Base-by-base conservation (phyloP, 2,888 invertebrate species). In the Perizoma affinitatum region DNA sequence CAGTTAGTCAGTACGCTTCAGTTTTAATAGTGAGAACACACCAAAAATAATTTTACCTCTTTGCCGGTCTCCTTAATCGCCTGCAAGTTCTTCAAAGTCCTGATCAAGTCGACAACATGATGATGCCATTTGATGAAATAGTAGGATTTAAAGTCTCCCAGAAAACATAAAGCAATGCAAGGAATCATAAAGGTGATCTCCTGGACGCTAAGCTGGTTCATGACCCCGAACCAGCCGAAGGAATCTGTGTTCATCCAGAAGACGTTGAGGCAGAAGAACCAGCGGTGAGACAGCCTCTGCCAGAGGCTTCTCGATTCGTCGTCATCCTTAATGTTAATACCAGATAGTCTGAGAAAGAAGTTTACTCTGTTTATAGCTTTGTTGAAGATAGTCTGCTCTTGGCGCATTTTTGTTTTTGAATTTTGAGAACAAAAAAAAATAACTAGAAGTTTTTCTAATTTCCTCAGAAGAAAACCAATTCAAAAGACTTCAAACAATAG, bases 161-260 rank as follows among this genome's bases (percentile, higher is more conserved):
- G 68, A 0, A 78, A 7, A 34, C 76, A 73, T 4, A 80, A 38
- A 4, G 72, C 74, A 0, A 78, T 49, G 36, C 83, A 80, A 0
- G 84, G 83, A 4, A 78, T 44, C 43, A 75, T 61, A 48, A 72
- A 76, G 7, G 83, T 80, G 0, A 82, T 63, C 46, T 80, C 71
- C 10, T 73, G 58, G 5, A 82, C 38, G 48, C 62, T 76, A 67
- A 22, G 46, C 46, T 35, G 40, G 22, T n/a, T 10, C 10, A 9
- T 22, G 9, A 11, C n/a, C 9, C 34, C 41, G 36, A 55, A 48
- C 35, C 48, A 48, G 0, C 76, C 72, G 4, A 64, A 0, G 2
- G 75, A 10, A 7, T 69, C 71, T 0, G 52, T 8, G 48, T 72
- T 72, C 1, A 78, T 52, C 9, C 48, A 55, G 0, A 79, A 0